phyloP scores from a whole-genome alignment of 1,140 invertebrate species.

The Bombus fervidus region DNA sequence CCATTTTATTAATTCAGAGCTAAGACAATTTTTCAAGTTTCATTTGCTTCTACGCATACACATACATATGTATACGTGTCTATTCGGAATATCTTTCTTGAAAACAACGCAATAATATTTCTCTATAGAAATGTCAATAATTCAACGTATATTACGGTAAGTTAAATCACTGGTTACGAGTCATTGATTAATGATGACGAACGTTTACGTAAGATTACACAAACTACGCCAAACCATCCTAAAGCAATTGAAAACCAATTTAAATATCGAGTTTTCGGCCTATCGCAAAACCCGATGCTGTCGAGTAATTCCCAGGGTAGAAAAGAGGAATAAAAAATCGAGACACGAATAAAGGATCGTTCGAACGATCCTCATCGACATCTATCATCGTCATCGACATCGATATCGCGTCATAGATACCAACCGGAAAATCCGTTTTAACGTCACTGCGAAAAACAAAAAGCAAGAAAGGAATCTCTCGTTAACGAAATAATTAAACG shows the following conservation, averaged over 20 bases:
- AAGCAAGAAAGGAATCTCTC: too few relatives aligned
- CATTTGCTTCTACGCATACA: too few relatives aligned
- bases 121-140: neutral
- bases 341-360: neutral
- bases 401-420: constrained; percentile 1
- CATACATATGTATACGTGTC: too few relatives aligned
- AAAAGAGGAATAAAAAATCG: neutral
- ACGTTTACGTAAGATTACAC: neutral
- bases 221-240: neutral
- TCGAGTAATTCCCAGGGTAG: neutral
- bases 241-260: neutral
- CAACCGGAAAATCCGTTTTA: constrained; percentile 5
- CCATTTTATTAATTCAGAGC: neutral
- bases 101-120: neutral
- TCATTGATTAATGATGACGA: too few relatives aligned
- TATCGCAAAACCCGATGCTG: constrained; percentile 19
- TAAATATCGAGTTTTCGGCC: constrained; percentile 42
- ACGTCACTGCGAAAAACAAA: neutral
- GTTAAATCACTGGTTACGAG: too few relatives aligned
- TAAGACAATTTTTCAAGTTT: neutral
- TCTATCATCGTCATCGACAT: constrained; percentile 8
- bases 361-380: constrained; percentile 2
- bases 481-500: neutral
- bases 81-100: too few relatives aligned
- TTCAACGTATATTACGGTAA: neutral